A percentile compares a stretch with the other conserved stretches of the same genome.
phyloP scores from a whole-genome alignment of 2,888 invertebrate genomes.

The Tetragonula carbonaria region DNA sequence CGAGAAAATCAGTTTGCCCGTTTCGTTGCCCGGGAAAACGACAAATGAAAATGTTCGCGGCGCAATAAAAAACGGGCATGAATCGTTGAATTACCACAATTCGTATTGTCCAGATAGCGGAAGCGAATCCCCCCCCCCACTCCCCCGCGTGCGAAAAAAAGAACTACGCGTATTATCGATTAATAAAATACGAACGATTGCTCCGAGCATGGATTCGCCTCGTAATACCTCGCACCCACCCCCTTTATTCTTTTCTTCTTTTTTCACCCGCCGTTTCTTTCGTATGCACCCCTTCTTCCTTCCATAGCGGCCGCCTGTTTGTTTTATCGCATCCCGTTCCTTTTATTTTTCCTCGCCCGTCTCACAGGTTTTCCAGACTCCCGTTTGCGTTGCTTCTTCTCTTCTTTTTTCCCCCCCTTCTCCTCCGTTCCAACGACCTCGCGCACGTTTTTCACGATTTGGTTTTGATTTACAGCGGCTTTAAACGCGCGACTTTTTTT shows the following conservation, averaged over 20 bases:
- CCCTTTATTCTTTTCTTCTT: background rate
- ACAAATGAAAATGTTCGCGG: slow-evolving; percentile 12
- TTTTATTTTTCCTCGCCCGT: slow-evolving; percentile 1
- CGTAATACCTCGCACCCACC: background rate
- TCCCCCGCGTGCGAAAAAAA: background rate
- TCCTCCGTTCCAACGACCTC: background rate
- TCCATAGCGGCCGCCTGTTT: background rate
- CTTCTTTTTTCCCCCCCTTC: background rate
- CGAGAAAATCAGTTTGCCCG: slow-evolving; percentile 2
- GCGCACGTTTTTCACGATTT: background rate
- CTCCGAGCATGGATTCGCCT: background rate
- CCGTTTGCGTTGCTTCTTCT: no score
- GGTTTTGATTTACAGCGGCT: background rate
- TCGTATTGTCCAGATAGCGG: slow-evolving; percentile 12
- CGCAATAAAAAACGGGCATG: slow-evolving; percentile 14
- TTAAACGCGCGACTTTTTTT: background rate
- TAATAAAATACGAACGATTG: slow-evolving; percentile 30
- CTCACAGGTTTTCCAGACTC: background rate
- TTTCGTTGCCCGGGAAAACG: background rate
- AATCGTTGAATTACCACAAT: slow-evolving; percentile 19
- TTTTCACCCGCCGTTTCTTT: background rate
- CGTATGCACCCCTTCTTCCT: background rate
- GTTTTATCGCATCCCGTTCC: slow-evolving; percentile 6
- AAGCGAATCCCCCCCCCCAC: no score
- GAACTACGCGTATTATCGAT: slow-evolving; percentile 25